These are phyloP conservation scores for Agrochola macilenta DNA, from an alignment of 2,888 invertebrate genomes.

Conservation along the genomic window DNA sequence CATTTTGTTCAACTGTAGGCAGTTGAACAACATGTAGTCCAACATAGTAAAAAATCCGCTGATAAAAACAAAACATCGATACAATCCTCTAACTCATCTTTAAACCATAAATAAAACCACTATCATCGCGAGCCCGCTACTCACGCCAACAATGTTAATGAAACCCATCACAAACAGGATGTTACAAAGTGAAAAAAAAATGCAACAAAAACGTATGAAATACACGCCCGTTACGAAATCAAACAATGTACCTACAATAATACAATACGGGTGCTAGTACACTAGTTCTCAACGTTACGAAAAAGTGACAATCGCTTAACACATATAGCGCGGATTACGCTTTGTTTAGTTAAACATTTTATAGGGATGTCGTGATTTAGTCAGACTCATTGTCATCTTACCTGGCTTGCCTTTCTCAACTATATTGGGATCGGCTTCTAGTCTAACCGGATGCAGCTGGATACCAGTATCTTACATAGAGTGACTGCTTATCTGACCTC, in stretches of 20 bases:
- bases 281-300: constrained; percentile 36
- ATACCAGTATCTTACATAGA: background rate
- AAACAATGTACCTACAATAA: constrained; percentile 33
- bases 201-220: constrained; percentile 51
- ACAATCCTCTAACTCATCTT: background rate
- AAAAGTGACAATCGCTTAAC: constrained; percentile 22
- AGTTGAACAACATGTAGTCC: background rate
- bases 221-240: constrained; percentile 39
- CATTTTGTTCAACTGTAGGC: background rate
- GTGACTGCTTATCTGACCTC: background rate
- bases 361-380: background rate
- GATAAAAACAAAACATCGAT: background rate
- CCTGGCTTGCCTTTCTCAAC: background rate
- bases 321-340: background rate
- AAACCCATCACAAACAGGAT: constrained; percentile 62
- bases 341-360: background rate
- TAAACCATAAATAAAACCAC: constrained; percentile 16
- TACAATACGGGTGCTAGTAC: constrained; percentile 36
- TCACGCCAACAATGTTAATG: constrained; percentile 53
- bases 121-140: constrained; percentile 26
- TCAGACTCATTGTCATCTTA: background rate
- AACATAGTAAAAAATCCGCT: background rate
- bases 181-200: constrained; percentile 56
- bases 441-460: background rate
- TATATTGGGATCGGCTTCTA: background rate